Conservation (phyloP, 2,888 invertebrate species). For the Watsonalla cultraria region DNA sequence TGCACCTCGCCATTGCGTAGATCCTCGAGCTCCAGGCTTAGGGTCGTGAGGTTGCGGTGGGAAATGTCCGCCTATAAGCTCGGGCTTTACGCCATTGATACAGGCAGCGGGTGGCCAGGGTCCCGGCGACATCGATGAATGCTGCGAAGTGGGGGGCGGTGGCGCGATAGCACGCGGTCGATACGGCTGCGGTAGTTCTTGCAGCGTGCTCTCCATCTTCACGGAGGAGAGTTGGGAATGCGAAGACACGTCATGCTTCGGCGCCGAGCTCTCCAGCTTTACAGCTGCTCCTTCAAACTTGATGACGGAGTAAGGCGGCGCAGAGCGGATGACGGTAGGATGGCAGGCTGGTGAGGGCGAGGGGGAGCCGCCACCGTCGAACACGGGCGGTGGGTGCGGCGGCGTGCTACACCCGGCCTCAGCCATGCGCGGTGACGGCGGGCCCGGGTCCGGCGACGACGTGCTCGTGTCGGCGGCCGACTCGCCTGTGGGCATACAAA, state of each 20-base stretch:
- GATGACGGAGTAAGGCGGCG: conserved; percentile 79
- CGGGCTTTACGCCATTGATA: conserved; percentile 90
- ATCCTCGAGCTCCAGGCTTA: conserved; percentile 57
- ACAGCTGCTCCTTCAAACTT: conserved; percentile 76
- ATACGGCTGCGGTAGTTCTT: conserved; percentile 54
- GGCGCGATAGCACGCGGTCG: conserved; percentile 61
- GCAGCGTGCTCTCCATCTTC: conserved; percentile 58
- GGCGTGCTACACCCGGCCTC: conserved; percentile 81
- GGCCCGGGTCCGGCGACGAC: conserved; percentile 93
- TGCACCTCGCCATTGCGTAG: conserved; percentile 80
- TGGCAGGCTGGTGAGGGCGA: conserved; percentile 66
- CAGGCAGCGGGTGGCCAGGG: conserved; percentile 81
- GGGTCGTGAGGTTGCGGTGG: conserved; percentile 67
- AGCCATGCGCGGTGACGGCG: conserved; percentile 89
- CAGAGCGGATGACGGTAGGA: conserved; percentile 77
- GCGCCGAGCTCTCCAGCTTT: conserved; percentile 51
- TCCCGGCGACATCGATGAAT: conserved; percentile 53
- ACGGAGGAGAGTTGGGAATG: conserved; percentile 65
- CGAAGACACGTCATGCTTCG: conserved; percentile 49
- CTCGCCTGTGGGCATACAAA: conserved; percentile 82
- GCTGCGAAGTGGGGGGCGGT: conserved; percentile 66
- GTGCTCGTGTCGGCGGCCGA: conserved; percentile 96
- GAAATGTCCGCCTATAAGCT: conserved; percentile 84
- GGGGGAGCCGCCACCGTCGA: conserved; percentile 70
- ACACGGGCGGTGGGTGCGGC: conserved; percentile 78